These are phyloP conservation scores for Xanthia togata DNA, from an alignment of 2,888 invertebrate species.

Conservation along the genomic window DNA sequence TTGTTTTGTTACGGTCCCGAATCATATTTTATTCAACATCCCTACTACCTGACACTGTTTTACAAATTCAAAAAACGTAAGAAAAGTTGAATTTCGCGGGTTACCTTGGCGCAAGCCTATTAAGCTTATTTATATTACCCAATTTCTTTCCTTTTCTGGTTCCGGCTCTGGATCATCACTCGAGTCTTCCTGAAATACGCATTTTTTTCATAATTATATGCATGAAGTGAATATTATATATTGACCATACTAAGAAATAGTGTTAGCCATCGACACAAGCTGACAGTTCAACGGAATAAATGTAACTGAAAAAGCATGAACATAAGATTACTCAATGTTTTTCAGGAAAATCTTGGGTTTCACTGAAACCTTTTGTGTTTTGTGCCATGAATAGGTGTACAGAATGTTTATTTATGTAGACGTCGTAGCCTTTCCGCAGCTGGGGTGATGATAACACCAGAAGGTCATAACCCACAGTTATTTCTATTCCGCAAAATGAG, in stretches of 20 bases:
- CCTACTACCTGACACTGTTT: no score
- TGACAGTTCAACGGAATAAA: not conserved
- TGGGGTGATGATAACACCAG: not conserved
- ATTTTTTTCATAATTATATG: constrained; percentile 8
- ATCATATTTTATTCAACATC: not conserved
- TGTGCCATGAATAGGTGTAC: not conserved
- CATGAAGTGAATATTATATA: constrained; percentile 1
- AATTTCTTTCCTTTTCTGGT: constrained; percentile 81
- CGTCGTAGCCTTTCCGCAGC: not conserved
- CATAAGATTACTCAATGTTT: not conserved
- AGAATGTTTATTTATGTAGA: not conserved
- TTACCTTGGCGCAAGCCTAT: not conserved
- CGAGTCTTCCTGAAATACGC: constrained; percentile 81
- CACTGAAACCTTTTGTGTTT: not conserved
- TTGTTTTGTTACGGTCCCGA: not conserved
- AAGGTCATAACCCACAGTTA: not conserved
- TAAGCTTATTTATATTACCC: constrained; percentile 75
- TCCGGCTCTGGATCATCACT: constrained; percentile 84
- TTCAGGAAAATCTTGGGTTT: not conserved
- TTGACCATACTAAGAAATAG: constrained; percentile 9
- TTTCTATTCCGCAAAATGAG: not conserved
- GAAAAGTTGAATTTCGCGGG: no score
- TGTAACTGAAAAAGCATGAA: constrained; percentile 1
- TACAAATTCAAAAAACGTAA: not conserved
- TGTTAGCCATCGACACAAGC: not conserved